Evolutionary conservation across 2,797 vertebrate genomes (phyloP), one percentile per base, ranked within the genome.

Genomic region (Falco novaeseelandiae): DNA sequence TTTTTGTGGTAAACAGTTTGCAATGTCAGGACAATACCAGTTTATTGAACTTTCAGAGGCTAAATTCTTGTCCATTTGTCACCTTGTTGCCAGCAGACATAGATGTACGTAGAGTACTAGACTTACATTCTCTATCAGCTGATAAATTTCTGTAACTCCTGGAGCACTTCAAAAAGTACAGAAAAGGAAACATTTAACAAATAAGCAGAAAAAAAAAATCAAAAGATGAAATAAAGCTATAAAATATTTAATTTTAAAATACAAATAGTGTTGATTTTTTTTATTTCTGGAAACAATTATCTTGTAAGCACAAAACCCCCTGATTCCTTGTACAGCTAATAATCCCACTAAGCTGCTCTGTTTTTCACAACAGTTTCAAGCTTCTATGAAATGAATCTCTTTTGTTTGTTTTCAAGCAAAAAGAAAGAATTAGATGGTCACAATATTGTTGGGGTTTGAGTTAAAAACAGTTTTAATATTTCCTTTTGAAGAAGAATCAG

Each of bases 1-100:
- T 92, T 98, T 98, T 96, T 88, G 74, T 96, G 79, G 97, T 97
- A 98, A 98, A 98, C 97, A 98, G 97, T 96, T 91, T 94, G 78
- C 95, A 93, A 90, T 98, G 96, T 98, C 96, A 88, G 96, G 96
- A 98, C 97, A 96, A 96, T 92, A 93, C 80, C 85, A 93, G 87
- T 70, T 98, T 97, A 98, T 93, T 87, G 94, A 98, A 97, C 97
- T 98, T 96, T 97, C 95, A 94, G 94, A 97, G 93, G 84, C 66
- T 74, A 94, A 96, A 98, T 96, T 94, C 95, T 70, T 87, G 93
- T 96, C 82, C 89, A 97, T 98, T 98, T 98, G 97, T 98, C 97
- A 98, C 90, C 74, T 87, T 89, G 73, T 71, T 97, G 91, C 92
- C 89, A 93, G 49, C 72, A 89, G 97, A 93, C 92, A 90, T 73